Evolutionary conservation across 2,797 vertebrate species (phyloP), one percentile per base, ranked within the genome.

Genomic region (Bovichtus variegatus): DNA sequence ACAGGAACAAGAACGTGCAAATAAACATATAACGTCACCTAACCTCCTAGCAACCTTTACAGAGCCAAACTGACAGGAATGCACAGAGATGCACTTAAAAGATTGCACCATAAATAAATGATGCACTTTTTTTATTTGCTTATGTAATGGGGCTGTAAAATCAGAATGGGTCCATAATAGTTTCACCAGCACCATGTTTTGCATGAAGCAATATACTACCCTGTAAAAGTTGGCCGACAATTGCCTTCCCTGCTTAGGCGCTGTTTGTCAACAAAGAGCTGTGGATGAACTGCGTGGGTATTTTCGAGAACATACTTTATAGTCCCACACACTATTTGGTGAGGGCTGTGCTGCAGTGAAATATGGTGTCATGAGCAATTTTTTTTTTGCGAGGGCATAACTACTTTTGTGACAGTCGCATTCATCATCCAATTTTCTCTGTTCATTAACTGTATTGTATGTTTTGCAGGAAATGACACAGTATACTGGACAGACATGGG

Each of bases 401-500:
- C 81, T 82, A 77, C 25, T 58, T 72, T 75, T 72, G 74, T 74
- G 76, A 80, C 71, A 74, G 62, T 51, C 10, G 1, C 84, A 80
- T 91, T 87, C 61, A 75, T 90, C 73, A 73, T 77, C 34, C 29
- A 27, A 43, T 80, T 85, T 84, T 55, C 46, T 27, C 63, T 44
- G 29, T 27, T 85, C 72, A 81, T 86, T 82, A 89, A 83, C 59
- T 36, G 1, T 44, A 43, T 50, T 61, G 41, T 78, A 23, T 31
- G 57, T 76, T 84, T 78, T 76, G 41, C 91, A 96, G 98, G 94
- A 78, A 99, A 99, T 90, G 98, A 99, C 92, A 99, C 98, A 0
- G 95, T 99, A 80, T 99, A 99, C 85, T 99, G 98, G 98, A 99
- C 98, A 67, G 98, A 99, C 85, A 99, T 99, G 98, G 98, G 98